Evolutionary conservation across 2,797 vertebrate genomes (phyloP), one percentile per base, ranked within the genome.

Genomic region (Cichlasoma orientale): DNA sequence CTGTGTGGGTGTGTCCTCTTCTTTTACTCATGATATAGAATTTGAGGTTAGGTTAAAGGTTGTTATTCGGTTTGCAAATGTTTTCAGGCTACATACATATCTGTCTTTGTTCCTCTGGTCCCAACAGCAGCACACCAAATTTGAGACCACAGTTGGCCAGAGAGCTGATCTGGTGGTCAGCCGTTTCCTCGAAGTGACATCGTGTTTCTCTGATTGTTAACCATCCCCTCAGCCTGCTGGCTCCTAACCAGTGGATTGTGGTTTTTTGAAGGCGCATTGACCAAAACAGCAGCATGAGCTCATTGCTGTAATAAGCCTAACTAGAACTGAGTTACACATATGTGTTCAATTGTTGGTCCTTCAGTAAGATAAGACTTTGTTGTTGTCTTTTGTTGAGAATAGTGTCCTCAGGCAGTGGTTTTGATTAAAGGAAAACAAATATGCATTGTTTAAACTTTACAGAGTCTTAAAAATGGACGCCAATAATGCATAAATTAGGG

Each of bases 161-260:
- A 77, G 68, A 66, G 79, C 55, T 50, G 21, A 78, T 74, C 77
- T 53, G 69, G 88, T 61, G 90, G 90, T 91, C 88, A 81, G 76
- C 88, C 82, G 59, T 74, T 95, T 95, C 94, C 93, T 92, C 90
- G 93, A 93, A 94, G 88, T 93, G 90, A 92, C 88, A 89, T 77
- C 63, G 82, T 77, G 79, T 85, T 89, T 89, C 83, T 83, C 86
- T 88, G 88, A 86, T 88, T 86, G 79, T 58, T 85, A 85, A 84
- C 90, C 90, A 56, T 82, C 79, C 58, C 83, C 73, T 70, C 78
- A 36, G 86, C 79, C 63, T 58, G 78, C 85, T 88, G 88, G 88
- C 79, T 80, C 23, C 44, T 47, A 44, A 85, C 78, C 80, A 86
- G 77, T 27, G 50, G 50, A 77, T 78, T 89, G 88, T 82, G 90